Evolutionary conservation across 2,113 vertebrate species (phyloP), one percentile per base, ranked within the genome.

Genomic region (Sphyrna mokarran): DNA sequence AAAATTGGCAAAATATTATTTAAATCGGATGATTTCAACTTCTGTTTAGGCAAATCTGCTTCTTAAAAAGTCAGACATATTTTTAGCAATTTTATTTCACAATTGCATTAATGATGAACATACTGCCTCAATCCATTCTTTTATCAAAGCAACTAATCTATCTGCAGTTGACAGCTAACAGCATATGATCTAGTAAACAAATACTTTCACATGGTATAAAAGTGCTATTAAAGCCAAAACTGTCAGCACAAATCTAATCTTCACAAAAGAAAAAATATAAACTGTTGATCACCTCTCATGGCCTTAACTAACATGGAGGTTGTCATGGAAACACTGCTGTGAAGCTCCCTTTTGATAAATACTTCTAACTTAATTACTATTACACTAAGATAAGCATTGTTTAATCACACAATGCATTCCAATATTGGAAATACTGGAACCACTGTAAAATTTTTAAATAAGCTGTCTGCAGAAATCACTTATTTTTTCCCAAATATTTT

Each of bases 211-310:
- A 97, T 96, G 96, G 98, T 98, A 98, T 97, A 98, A 98, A 98
- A 99, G 98, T 98, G 98, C 98, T 98, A 99, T 98, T 98, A 99
- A 99, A 99, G 98, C 99, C 98, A 98, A 98, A 98, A 99, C 98
- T 99, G 98, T 99, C 99, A 99, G 98, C 98, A 99, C 98, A 98
- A 98, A 99, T 99, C 98, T 98, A 98, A 98, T 97, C 99, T 98
- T 98, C 98, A 97, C 96, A 97, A 96, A 96, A 97, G 97, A 96
- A 96, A 97, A 97, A 96, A 97, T 96, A 97, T 97, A 98, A 98
- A 98, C 97, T 98, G 98, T 98, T 98, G 98, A 99, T 99, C 98
- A 99, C 98, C 98, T 98, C 98, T 98, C 98, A 98, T 98, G 98
- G 98, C 98, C 98, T 99, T 99, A 99, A 99, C 98, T 98, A 98